Conservation (phyloP, 2,113 vertebrate species). For the Cyanocitta stelleri region DNA sequence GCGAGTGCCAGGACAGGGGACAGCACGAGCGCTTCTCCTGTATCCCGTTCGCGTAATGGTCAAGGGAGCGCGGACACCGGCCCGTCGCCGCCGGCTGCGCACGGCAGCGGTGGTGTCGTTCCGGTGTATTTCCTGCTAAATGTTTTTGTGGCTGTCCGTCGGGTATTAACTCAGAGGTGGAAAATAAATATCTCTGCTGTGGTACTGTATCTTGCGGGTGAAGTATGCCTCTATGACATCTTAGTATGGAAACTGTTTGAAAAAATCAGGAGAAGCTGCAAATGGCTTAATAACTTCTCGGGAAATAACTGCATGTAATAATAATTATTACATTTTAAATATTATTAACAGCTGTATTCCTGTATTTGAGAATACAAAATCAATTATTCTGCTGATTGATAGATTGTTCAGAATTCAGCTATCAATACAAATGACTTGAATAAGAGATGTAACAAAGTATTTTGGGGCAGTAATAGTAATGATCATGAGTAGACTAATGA, state of each 20-base stretch:
- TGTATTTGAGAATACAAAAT: neutral
- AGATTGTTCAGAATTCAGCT: neutral
- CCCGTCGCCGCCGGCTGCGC: neutral
- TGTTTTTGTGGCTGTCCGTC: neutral
- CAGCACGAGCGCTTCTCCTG: accelerated
- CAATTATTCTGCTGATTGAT: neutral
- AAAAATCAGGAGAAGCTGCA: neutral
- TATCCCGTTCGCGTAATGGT: accelerated
- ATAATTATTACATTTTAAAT: no score
- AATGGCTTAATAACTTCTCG: neutral
- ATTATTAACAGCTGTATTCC: neutral
- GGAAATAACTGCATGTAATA: neutral
- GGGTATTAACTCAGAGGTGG: neutral
- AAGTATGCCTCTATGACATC: neutral
- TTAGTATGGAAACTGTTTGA: neutral
- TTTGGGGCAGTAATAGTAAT: neutral
- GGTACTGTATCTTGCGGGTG: neutral
- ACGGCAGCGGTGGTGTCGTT: neutral
- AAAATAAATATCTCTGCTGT: neutral
- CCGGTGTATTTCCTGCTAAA: accelerated
- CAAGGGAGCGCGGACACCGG: neutral
- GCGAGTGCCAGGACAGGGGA: accelerated
- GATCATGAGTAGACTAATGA: neutral
- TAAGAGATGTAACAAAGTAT: neutral
- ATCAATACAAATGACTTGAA: neutral